Base-by-base conservation (phyloP, 2,888 invertebrate species). In the Germaria angustata region DNA sequence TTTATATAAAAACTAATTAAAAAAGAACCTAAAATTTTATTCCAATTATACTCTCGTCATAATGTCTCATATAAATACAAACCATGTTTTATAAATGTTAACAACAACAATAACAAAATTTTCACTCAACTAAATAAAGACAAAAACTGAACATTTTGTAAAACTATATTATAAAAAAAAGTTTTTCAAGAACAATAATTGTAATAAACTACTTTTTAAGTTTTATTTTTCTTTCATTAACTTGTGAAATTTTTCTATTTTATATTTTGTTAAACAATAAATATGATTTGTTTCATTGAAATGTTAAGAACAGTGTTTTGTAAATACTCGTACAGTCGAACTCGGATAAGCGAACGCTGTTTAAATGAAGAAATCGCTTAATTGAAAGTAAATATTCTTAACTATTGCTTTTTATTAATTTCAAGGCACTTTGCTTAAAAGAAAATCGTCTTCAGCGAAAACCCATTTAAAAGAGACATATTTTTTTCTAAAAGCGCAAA, bases 31-130 rank as follows among this genome's bases (percentile, higher is more conserved):
- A 59, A 73, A 79, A 79, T 59, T 51, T 77, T 51, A 61, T 75
- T 46, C 11, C 4, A 53, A 53, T 46, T 22, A 46, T 46, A 28
- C 66, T 59, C 51, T 66, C 39, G 49, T 59, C 79, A 79, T 66
- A 51, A 66, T 65, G 57, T 66, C 49, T 80, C 79, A 73, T 80
- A 73, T 44, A 73, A 73, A 80, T 80, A 80, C 79, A 28, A 53
- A 41, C 57, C 78, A 71, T 72, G 41, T 71, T 66, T 49, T 76
- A 77, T 63, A 57, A 57, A 61, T 15, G 28, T 28, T 28, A 49
- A 51, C 61, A 61, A 49, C 46, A 69, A 77, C 69, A 72, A 24
- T 69, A 63, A 77, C 53, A 66, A 61, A 65, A 63, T 39, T 11
- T 57, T 71, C 63, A 77, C 51, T 41, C 34, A 36, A 66, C 11